Percentiles rank a stretch among this genome's conserved stretches.
Conservation (phyloP, 2,888 invertebrate species). For the Xanthia togata region DNA sequence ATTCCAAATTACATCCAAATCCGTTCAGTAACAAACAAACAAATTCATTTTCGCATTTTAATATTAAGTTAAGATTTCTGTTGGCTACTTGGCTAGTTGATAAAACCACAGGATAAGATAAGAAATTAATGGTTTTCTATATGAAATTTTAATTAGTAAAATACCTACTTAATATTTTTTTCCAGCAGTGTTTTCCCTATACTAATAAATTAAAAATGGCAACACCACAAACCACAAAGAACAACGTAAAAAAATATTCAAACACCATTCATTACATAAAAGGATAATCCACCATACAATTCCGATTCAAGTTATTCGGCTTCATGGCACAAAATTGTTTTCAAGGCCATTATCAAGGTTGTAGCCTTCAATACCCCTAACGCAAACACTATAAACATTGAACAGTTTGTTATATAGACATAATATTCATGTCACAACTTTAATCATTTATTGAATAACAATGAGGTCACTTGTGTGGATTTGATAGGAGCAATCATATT, state of each 20-base stretch:
- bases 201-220: neutral
- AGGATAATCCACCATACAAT: slow-evolving; percentile 50
- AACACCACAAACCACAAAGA: neutral
- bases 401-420: slow-evolving; percentile 45
- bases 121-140: neutral
- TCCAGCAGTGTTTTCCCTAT: neutral
- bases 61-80: too few relatives aligned
- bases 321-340: slow-evolving; percentile 46
- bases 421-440: slow-evolving; percentile 67
- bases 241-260: slow-evolving; percentile 30
- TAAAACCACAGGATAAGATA: neutral
- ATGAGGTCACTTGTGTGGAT: slow-evolving; percentile 55
- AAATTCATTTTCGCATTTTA: too few relatives aligned
- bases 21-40: too few relatives aligned
- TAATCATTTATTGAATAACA: slow-evolving; percentile 65
- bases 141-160: neutral
- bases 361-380: slow-evolving; percentile 53
- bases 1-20: too few relatives aligned
- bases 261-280: slow-evolving; percentile 30
- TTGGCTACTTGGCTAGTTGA: neutral
- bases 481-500: slow-evolving; percentile 57
- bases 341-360: slow-evolving; percentile 65
- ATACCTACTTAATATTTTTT: neutral
- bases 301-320: slow-evolving; percentile 25
- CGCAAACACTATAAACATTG: slow-evolving; percentile 37